Base-by-base conservation (phyloP, 2,797 vertebrate species). In the Enteromius anoplus region DNA sequence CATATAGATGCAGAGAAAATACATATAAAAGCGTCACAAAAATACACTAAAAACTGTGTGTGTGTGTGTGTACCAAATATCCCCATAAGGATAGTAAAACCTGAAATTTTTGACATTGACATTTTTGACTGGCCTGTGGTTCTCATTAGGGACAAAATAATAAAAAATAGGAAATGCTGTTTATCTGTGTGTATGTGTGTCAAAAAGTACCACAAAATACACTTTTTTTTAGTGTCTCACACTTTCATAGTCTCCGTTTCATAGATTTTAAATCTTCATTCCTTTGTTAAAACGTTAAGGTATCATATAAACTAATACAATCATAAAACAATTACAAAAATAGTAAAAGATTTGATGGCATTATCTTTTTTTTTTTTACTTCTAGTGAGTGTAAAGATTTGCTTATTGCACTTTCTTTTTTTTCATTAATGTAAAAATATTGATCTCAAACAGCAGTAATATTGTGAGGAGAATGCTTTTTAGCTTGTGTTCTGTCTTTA, bases 1-100 rank as follows among this genome's bases (percentile, higher is more conserved):
- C 68, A 58, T 1, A 58, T 69, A 84, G 29, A 77, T 84, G 85
- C 84, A 55, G 23, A 77, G 53, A 80, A 58, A 10, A 23, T 14
- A 58, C 17, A 40, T 42, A 53, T 53, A 68, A 53, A 68, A 37
- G 19, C 23, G 11, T 32, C 68, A n/a, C 1, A 45, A 15, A 75
- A 23, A 15, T 10, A 58, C 3, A 8, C 8, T 34, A 26, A 76
- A 60, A 29, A 29, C 1, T 2, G 11, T n/a, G 10, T 37, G 72
- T 21, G 51, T 53, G 49, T 45, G 45, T 47, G 10, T 45, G 11
- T 45, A 3, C 42, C 2, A 45, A 10, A 45, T 45, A 11, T 45
- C 42, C 42, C 42, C 42, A 45, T 12, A 45, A 45, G 42, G 2
- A 45, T 45, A 12, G 42, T 45, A 45, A 45, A 45, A 45, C 42